These are phyloP conservation scores for Herminia tarsipennalis DNA, from an alignment of 2,888 invertebrate species.

Conservation along the genomic window DNA sequence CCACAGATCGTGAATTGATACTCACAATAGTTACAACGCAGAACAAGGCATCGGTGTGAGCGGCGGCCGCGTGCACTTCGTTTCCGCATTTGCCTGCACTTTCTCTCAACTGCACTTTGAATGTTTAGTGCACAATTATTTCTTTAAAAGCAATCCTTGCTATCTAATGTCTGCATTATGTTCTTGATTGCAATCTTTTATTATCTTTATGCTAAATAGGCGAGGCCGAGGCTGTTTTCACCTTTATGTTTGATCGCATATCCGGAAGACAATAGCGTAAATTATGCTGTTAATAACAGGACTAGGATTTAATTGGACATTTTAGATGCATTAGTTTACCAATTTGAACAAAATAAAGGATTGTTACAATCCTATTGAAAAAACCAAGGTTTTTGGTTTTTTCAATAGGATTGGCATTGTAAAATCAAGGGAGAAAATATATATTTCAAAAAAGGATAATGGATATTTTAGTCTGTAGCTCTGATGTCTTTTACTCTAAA, in stretches of 20 bases:
- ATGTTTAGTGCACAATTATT: constrained; percentile 51
- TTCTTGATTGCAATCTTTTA: constrained; percentile 47
- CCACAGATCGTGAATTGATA: constrained; percentile 36
- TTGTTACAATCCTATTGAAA: no score
- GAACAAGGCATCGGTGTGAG: constrained; percentile 37
- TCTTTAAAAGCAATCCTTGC: constrained; percentile 47
- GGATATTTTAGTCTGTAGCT: no score
- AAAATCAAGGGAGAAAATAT: no score
- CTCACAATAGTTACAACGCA: constrained; percentile 24
- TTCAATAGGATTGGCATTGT: no score
- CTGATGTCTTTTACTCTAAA: no score
- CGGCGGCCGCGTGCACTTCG: constrained; percentile 24
- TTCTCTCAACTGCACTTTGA: constrained; percentile 61
- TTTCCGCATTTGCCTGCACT: constrained; percentile 65
- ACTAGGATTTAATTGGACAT: no score
- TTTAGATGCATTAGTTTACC: no score
- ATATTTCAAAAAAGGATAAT: no score
- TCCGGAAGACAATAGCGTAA: not conserved
- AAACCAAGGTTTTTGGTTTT: no score
- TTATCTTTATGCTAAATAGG: constrained; percentile 16
- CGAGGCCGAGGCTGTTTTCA: constrained; percentile 6
- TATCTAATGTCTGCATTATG: constrained; percentile 33
- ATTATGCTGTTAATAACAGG: not conserved
- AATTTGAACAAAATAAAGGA: no score
- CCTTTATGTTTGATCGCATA: constrained; percentile 1